Evolutionary conservation across 2,113 vertebrate species (phyloP).

Genomic region (Orientallactaga bullata): DNA sequence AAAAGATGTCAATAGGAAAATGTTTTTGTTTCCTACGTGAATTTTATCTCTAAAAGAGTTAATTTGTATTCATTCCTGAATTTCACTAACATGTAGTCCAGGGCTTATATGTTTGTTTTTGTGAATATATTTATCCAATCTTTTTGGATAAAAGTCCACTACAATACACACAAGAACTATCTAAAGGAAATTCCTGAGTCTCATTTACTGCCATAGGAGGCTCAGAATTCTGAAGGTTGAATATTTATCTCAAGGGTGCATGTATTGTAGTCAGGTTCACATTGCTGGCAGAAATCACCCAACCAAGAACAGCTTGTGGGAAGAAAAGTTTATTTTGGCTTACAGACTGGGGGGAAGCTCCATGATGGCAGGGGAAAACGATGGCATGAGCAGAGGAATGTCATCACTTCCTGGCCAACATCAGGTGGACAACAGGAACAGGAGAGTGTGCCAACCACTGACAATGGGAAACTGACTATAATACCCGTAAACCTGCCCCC

Average conservation of each 20-base stretch:
- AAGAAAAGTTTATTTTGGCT: too few relatives aligned
- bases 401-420: too few relatives aligned
- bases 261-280: not conserved
- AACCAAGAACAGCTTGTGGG: too few relatives aligned
- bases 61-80: not conserved
- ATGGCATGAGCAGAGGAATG: too few relatives aligned
- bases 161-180: not conserved
- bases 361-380: too few relatives aligned
- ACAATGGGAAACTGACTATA: too few relatives aligned
- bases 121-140: not conserved
- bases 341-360: too few relatives aligned
- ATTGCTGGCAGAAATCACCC: too few relatives aligned
- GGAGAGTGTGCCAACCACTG: too few relatives aligned
- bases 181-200: not conserved
- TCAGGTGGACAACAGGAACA: too few relatives aligned
- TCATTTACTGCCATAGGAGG: not conserved
- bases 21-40: not conserved
- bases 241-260: not conserved
- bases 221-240: not conserved
- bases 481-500: too few relatives aligned
- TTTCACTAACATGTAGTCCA: slow-evolving; percentile 25
- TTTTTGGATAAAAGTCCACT: not conserved
- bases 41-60: not conserved
- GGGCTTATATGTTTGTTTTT: not conserved
- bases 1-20: slow-evolving; percentile 30